phyloP scores from a whole-genome alignment of 1,140 invertebrate species.

The Solenopsis fugax region DNA sequence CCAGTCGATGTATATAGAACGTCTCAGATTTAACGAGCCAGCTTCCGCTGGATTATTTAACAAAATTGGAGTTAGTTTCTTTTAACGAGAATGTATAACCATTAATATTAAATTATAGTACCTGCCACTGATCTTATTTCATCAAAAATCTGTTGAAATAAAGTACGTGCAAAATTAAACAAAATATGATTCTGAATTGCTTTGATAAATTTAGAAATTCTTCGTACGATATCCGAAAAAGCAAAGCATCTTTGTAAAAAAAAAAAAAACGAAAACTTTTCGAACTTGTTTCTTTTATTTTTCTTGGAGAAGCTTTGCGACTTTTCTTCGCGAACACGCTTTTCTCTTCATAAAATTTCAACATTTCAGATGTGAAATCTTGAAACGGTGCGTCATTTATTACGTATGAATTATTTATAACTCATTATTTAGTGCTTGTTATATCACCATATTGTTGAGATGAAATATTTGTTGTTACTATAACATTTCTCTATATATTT shows the following conservation, averaged over 20 bases:
- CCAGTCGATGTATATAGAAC: neutral
- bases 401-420: conserved; percentile 35
- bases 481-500: neutral
- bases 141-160: neutral
- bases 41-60: conserved; percentile 17
- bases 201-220: neutral
- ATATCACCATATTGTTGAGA: neutral
- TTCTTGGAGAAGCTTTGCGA: conserved; percentile 6
- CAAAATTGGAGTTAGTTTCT: neutral
- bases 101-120: conserved; percentile 9
- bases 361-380: neutral
- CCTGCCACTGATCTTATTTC: neutral
- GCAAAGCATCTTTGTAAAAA: neutral
- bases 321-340: conserved; percentile 9
- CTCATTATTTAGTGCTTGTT: neutral
- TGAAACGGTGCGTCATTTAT: conserved; percentile 6
- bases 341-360: neutral
- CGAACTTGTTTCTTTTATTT: neutral
- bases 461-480: neutral
- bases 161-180: neutral
- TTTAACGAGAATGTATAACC: neutral
- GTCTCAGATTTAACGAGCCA: conserved; percentile 31
- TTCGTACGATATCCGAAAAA: neutral
- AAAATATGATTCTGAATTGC: neutral
- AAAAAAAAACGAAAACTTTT: conserved; percentile 14